Evolutionary conservation across 2,888 invertebrate genomes (phyloP).

Genomic region (Aricia artaxerxes): DNA sequence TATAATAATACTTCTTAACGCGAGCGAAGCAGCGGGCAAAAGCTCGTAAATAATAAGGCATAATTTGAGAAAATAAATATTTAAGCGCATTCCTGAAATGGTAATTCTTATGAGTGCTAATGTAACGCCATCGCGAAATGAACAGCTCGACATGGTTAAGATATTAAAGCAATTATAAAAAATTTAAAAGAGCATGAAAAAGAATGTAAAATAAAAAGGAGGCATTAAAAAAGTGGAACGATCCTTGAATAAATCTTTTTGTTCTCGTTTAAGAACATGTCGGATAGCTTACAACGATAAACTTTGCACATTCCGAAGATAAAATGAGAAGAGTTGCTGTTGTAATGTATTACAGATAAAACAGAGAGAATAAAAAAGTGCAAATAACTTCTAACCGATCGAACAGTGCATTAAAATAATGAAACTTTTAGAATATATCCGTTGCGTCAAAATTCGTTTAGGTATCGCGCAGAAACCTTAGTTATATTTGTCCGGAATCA

Average conservation of each 20-base stretch:
- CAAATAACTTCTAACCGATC: neutral
- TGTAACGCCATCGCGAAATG: too few relatives aligned
- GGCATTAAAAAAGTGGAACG: neutral
- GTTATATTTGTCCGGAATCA: too few relatives aligned
- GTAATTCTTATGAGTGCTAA: too few relatives aligned
- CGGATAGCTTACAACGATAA: neutral
- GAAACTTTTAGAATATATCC: too few relatives aligned
- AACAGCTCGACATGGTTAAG: too few relatives aligned
- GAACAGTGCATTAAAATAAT: neutral
- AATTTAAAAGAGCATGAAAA: neutral
- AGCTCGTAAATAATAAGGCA: too few relatives aligned
- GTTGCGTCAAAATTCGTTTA: too few relatives aligned
- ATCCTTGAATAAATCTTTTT: neutral
- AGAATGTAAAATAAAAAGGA: neutral
- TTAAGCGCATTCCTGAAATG: too few relatives aligned
- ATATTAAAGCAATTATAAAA: neutral
- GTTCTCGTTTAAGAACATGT: conserved; percentile 10
- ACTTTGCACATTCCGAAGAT: neutral
- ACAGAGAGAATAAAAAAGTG: neutral
- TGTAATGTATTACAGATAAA: neutral
- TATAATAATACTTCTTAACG: too few relatives aligned
- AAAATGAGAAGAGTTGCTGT: neutral
- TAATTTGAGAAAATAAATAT: too few relatives aligned
- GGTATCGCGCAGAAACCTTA: too few relatives aligned
- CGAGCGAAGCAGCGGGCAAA: too few relatives aligned